Base-by-base conservation (phyloP, 2,888 invertebrate species). In the Apotomis capreana region DNA sequence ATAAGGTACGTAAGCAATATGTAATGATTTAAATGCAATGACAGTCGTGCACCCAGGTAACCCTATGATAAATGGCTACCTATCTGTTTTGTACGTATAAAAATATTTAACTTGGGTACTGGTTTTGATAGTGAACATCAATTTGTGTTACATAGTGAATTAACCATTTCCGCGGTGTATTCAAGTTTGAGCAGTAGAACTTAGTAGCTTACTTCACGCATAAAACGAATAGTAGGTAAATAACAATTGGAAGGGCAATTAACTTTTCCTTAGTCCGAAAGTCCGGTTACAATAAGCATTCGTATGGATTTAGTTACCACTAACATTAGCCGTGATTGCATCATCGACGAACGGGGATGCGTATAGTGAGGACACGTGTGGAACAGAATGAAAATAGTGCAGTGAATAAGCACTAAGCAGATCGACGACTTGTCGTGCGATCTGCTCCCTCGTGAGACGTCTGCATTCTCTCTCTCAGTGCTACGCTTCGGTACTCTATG, bases 351-450 rank as follows among this genome's bases (percentile, higher is more conserved):
- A 78, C 78, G 69, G 75, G 76, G 78, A 79, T 77, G 10, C 58
- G 37, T 63, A 40, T 40, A 63, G 79, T 77, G 77, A 81, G 80
- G 84, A 81, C 84, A 83, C 81, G 88, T 85, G 86, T 86, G 86
- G 83, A 84, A 85, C 85, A 84, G 84, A 84, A 86, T 89, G 85
- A 87, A 89, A 89, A 89, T 89, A 89, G 89, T 87, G 79, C 82
- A 79, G 86, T 89, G 89, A 89, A 87, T 89, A 89, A 88, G 85
- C 87, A 89, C 87, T 89, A 88, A 88, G 85, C 87, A 80, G 80
- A 83, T 72, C 74, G 71, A 68, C 73, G 69, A 73, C 71, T 73
- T 59, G 9, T 26, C 57, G 69, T 62, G 37, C 59, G 55, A 59
- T 49, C 75, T 70, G 59, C 67, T 73, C 71, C 63, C 61, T 68